Evolutionary conservation across 2,113 vertebrate species (phyloP).

Genomic region (Geococcyx californianus): DNA sequence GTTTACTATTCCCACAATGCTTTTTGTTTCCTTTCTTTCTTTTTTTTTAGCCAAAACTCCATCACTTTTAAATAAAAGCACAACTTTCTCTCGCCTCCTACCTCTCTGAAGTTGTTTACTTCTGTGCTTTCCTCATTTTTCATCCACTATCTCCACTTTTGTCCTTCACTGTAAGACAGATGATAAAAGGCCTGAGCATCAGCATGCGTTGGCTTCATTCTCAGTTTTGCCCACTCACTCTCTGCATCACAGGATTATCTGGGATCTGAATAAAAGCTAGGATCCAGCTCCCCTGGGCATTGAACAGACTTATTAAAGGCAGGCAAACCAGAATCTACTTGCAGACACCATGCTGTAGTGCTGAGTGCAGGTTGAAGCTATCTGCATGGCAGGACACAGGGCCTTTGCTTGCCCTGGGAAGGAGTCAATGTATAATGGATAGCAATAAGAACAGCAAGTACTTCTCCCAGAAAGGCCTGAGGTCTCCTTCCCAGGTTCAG

Average conservation of each 20-base stretch:
- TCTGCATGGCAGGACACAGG: not conserved
- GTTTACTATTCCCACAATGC: not conserved
- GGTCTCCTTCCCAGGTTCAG: not conserved
- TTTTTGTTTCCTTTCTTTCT: not conserved
- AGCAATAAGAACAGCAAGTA: not conserved
- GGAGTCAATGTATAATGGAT: not conserved
- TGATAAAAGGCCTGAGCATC: not conserved
- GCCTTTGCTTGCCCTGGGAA: not conserved
- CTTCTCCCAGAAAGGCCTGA: not conserved
- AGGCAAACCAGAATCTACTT: not conserved
- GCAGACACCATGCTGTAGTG: accelerated
- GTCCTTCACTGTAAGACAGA: conserved; percentile 8
- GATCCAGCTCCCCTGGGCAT: not conserved
- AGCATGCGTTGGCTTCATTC: not conserved
- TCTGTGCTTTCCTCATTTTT: conserved; percentile 29
- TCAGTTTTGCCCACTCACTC: conserved; percentile 29
- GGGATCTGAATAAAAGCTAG: not conserved
- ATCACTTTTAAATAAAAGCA: not conserved
- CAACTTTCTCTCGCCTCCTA: conserved; percentile 23
- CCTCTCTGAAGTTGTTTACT: conserved; percentile 16
- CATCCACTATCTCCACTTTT: conserved; percentile 32
- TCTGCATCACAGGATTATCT: conserved; percentile 7
- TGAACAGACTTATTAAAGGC: not conserved
- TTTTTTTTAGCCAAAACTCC: not conserved
- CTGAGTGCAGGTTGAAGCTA: accelerated